Conservation (phyloP, 2,797 vertebrate species). For the Harpagifer antarcticus region DNA sequence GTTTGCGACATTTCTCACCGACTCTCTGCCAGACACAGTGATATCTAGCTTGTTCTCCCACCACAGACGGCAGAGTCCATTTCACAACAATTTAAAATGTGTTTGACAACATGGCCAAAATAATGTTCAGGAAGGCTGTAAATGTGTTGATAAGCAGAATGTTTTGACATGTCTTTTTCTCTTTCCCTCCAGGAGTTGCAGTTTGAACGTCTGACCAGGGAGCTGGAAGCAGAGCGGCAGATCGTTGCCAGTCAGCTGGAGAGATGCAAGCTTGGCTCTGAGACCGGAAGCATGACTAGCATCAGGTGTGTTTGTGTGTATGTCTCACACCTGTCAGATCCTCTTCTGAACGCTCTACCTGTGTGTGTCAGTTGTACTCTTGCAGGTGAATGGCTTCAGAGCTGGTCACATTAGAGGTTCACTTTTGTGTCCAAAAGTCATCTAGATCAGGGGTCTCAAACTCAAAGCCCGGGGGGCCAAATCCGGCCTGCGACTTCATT, state of each 20-base stretch:
- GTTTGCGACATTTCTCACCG: slow-evolving; percentile 30
- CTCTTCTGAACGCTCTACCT: slow-evolving; percentile 34
- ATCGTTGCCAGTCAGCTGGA: slow-evolving; percentile 99
- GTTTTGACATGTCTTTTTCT: slow-evolving; percentile 40
- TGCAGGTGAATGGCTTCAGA: slow-evolving; percentile 58
- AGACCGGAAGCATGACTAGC: slow-evolving; percentile 99
- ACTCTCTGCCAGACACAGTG: slow-evolving; percentile 42
- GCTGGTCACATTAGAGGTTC: slow-evolving; percentile 38
- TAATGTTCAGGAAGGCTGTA: slow-evolving; percentile 52
- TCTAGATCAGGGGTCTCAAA: neutral
- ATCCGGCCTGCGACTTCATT: too few species aligned
- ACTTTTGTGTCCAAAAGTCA: slow-evolving; percentile 45
- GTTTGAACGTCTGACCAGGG: slow-evolving; percentile 98
- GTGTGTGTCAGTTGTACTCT: slow-evolving; percentile 61
- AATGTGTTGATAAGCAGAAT: slow-evolving; percentile 53
- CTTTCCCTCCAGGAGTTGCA: slow-evolving; percentile 91
- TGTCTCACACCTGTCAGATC: slow-evolving; percentile 48
- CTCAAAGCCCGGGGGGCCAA: too few species aligned
- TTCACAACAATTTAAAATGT: slow-evolving; percentile 69
- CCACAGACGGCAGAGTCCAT: slow-evolving; percentile 52
- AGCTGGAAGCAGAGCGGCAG: slow-evolving; percentile 98
- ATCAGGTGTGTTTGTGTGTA: slow-evolving; percentile 89
- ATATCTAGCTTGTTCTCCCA: slow-evolving; percentile 48
- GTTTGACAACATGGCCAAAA: slow-evolving; percentile 50
- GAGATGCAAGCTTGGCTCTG: slow-evolving; percentile 99